Percentiles rank a stretch among this genome's conserved stretches.
phyloP scores from a whole-genome alignment of 1,140 invertebrate genomes.

The Eumeta japonica region DNA sequence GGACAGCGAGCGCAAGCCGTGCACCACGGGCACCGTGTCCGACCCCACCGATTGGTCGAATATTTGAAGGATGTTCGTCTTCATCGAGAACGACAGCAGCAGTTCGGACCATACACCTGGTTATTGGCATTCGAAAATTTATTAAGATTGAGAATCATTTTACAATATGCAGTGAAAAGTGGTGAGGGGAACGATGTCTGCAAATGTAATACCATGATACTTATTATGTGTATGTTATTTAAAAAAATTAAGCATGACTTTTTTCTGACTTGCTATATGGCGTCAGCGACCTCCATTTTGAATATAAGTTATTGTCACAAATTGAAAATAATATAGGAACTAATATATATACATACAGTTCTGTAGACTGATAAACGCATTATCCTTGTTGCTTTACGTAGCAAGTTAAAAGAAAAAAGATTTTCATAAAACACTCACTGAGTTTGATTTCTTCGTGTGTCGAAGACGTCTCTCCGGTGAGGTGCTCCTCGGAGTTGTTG shows the following conservation, averaged over 20 bases:
- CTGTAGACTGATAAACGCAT: too few relatives aligned
- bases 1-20: constrained; percentile 79
- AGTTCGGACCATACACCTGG: constrained; percentile 67
- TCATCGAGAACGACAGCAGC: constrained; percentile 76
- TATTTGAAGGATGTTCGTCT: constrained; percentile 73
- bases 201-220: too few relatives aligned
- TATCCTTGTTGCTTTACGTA: too few relatives aligned
- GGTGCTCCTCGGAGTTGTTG: constrained; percentile 63
- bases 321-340: too few relatives aligned
- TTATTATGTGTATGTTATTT: too few relatives aligned
- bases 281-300: too few relatives aligned
- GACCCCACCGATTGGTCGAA: constrained; percentile 75
- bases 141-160: not conserved
- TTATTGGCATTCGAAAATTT: constrained; percentile 8
- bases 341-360: not conserved
- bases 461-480: constrained; percentile 53
- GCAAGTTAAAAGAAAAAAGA: too few relatives aligned
- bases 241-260: too few relatives aligned
- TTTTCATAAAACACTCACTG: constrained; percentile 35
- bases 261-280: too few relatives aligned
- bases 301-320: too few relatives aligned
- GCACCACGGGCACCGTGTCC: constrained; percentile 79
- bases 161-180: too few relatives aligned
- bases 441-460: constrained; percentile 47
- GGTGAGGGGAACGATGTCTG: too few relatives aligned